Evolutionary conservation across 1,140 invertebrate species (phyloP).

Genomic region (Trichogramma pretiosum): DNA sequence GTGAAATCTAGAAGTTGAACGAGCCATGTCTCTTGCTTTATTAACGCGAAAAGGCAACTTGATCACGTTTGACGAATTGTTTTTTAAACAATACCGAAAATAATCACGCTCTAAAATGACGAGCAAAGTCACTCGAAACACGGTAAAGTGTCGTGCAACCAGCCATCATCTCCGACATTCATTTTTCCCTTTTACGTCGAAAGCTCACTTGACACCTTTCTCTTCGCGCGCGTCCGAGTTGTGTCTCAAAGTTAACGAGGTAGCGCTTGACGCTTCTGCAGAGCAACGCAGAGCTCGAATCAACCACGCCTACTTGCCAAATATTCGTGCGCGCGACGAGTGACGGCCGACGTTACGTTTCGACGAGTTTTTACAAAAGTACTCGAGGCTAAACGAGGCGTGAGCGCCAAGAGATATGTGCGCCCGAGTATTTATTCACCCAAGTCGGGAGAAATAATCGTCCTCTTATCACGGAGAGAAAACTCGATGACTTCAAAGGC

Average conservation of each 20-base stretch:
- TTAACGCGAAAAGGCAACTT: too few relatives aligned
- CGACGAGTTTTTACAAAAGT: conserved; percentile 6
- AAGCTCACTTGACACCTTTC: conserved; percentile 2
- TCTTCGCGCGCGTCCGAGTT: conserved; percentile 5
- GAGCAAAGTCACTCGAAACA: not conserved
- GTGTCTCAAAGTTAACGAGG: too few relatives aligned
- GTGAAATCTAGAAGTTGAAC: too few relatives aligned
- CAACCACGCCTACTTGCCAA: too few relatives aligned
- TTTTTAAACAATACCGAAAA: conserved; percentile 11
- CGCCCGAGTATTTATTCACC: too few relatives aligned
- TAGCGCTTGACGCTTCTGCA: too few relatives aligned
- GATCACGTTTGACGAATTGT: conserved; percentile 15
- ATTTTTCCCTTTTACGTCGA: not conserved
- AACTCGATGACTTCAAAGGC: too few relatives aligned
- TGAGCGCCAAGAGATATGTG: conserved; percentile 20
- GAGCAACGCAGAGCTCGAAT: too few relatives aligned
- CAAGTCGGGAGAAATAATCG: conserved; percentile 36
- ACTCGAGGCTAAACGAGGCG: conserved; percentile 21
- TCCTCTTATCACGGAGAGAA: conserved; percentile 29
- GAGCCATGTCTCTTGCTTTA: too few relatives aligned
- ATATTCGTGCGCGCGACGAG: too few relatives aligned
- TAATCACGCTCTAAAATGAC: conserved; percentile 4
- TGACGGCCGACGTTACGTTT: not conserved
- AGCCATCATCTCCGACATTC: conserved; percentile 12
- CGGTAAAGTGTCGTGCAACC: not conserved